Evolutionary conservation across 2,113 vertebrate genomes (phyloP), one percentile per base, ranked within the genome.

Genomic region (Tauraco erythrolophus): DNA sequence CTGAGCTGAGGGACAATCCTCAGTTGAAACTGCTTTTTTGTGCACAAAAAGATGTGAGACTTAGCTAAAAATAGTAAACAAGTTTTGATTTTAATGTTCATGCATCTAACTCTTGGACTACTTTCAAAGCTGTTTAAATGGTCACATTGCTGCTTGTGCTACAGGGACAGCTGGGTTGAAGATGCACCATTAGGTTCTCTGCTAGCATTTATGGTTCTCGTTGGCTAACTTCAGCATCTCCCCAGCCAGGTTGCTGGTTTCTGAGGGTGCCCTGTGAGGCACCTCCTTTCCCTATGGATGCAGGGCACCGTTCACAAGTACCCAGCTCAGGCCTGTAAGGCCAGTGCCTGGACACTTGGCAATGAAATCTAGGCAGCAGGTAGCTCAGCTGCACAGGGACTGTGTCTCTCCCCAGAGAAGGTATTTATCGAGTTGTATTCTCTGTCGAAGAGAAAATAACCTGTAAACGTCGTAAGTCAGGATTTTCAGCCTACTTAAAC

Each of bases 251-350:
- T 31, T 75, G 24, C 54, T 91, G 19, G 30, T 19, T 53, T 88
- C 35, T 65, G 66, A 65, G 46, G 35, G 11, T 68, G 23, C 19
- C 30, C 10, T n/a, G 27, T 46, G n/a, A 74, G 35, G 35, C 33
- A 69, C 4, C 7, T 92, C 27, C n/a, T 77, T 77, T 57, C 35
- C 17, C 54, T 80, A 39, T 68, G 54, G 53, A 78, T 54, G 50
- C 35, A 27, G 45, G 41, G 24, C 0, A 0, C 46, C 54, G 23
- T 27, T 14, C 13, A 14, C 16, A n/a, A 23, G 10, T 15, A 28
- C 28, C 48, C 43, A 18, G 28, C 19, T 54, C 16, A 24, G 15
- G 51, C 37, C 28, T 71, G 25, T 51, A 30, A 70, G n/a, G 25
- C 37, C 22, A 54, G 12, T 43, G 30, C 19, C 15, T 56, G 17